A percentile compares a stretch with the other conserved stretches of the same genome.
phyloP scores from a whole-genome alignment of 1,140 invertebrate genomes.

The Drosophila equinoxialis region DNA sequence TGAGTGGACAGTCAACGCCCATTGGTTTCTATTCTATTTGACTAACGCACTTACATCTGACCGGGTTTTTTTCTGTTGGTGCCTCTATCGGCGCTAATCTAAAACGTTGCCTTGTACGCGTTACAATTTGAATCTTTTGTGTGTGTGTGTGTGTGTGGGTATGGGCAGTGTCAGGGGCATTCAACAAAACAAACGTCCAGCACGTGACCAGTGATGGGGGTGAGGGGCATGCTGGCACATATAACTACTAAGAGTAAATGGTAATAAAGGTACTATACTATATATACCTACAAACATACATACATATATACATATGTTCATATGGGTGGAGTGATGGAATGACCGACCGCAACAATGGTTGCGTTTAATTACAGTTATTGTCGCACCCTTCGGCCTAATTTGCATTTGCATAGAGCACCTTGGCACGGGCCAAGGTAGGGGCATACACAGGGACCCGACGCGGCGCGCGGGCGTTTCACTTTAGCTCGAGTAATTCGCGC shows the following conservation, averaged over 20 bases:
- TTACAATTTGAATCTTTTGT: constrained; percentile 47
- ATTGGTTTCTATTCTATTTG: constrained; percentile 18
- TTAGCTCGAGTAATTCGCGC: constrained; percentile 20
- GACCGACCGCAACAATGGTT: constrained; percentile 76
- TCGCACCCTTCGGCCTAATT: constrained; percentile 72
- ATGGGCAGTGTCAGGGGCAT: constrained; percentile 29
- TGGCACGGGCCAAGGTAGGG: constrained; percentile 9
- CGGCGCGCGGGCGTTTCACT: constrained; percentile 26
- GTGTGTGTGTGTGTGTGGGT: constrained; percentile 4
- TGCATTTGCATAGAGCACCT: constrained; percentile 50
- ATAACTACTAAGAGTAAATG: constrained; percentile 8
- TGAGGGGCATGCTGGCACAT: constrained; percentile 23
- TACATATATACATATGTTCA: constrained; percentile 41
- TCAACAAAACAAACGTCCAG: constrained; percentile 63
- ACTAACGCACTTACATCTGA: constrained; percentile 10
- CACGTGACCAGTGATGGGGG: constrained; percentile 14
- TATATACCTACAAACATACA: too few relatives aligned
- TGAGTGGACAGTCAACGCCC: constrained; percentile 69
- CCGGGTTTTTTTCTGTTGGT: background rate
- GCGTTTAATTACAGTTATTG: constrained; percentile 79
- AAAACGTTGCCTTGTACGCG: constrained; percentile 56
- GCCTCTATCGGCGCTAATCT: constrained; percentile 61
- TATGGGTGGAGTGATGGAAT: background rate
- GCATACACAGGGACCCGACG: background rate
- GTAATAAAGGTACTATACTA: constrained; percentile 25